Conservation (phyloP, 30 jellyfish, hydroid and myxozoan genomes). For the Calvadosia cruxmelitensis region DNA sequence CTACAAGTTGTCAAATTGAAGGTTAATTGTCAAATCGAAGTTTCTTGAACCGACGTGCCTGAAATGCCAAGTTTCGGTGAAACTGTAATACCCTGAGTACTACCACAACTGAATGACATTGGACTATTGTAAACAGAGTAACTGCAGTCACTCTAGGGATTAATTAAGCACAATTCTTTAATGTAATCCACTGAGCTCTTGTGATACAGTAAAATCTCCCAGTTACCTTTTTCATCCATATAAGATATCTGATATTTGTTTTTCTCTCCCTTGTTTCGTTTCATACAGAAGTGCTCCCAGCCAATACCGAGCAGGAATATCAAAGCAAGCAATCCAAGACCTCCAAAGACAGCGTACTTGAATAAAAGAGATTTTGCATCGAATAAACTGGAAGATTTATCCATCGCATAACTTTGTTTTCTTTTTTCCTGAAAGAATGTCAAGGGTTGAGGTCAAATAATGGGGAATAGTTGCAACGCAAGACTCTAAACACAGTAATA, state of each 20-base stretch:
- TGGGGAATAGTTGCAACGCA: no score
- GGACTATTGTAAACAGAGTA: no score
- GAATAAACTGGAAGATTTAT: conserved; percentile 55
- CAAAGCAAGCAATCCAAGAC: conserved; percentile 33
- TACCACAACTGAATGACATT: conserved; percentile 71
- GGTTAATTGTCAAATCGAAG: no score
- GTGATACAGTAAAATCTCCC: no score
- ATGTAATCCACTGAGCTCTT: no score
- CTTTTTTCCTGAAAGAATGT: conserved; percentile 28
- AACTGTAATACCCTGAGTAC: no score
- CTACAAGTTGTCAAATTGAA: no score
- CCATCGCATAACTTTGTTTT: conserved; percentile 30
- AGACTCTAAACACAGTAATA: no score
- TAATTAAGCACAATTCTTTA: conserved; percentile 26
- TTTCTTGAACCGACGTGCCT: no score
- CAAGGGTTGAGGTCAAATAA: no score
- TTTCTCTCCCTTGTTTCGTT: conserved; percentile 10
- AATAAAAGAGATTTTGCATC: conserved; percentile 62
- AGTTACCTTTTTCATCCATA: background rate
- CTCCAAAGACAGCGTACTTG: conserved; percentile 36
- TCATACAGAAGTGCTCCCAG: conserved; percentile 59
- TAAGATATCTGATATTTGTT: conserved; percentile 3
- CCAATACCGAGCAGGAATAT: conserved; percentile 53
- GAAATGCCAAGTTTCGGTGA: no score
- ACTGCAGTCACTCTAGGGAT: no score